These are phyloP conservation scores for Ataeniobius toweri DNA, from an alignment of 2,797 vertebrate species.

Conservation along the genomic window DNA sequence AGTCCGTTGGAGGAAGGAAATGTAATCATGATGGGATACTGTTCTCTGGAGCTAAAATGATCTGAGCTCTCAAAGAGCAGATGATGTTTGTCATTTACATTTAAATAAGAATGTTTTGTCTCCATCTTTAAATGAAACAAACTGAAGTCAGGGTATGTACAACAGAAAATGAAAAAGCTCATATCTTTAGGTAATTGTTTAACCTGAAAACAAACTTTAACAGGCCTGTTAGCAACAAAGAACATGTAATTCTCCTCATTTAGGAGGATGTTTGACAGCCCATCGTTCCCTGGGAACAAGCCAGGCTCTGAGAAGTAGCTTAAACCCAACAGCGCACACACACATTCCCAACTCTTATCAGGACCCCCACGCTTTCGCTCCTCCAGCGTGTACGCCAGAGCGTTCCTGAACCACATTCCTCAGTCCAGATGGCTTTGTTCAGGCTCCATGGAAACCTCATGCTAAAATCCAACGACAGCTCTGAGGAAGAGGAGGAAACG, in stretches of 20 bases:
- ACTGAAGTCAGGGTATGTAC: background rate
- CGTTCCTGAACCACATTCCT: slow-evolving; percentile 75
- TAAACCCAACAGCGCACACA: background rate
- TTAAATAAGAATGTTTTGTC: background rate
- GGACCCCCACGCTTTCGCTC: slow-evolving; percentile 43
- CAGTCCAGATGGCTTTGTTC: slow-evolving; percentile 78
- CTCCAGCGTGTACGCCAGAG: slow-evolving; percentile 41
- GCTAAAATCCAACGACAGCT: slow-evolving; percentile 51
- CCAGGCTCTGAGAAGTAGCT: slow-evolving; percentile 8
- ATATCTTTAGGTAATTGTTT: background rate
- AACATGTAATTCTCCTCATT: background rate
- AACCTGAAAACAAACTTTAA: slow-evolving; percentile 2
- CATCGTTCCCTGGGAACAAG: slow-evolving; percentile 28
- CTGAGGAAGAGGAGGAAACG: slow-evolving; percentile 32
- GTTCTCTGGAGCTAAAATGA: slow-evolving; percentile 1
- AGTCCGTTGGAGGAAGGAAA: background rate
- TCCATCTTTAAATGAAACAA: background rate
- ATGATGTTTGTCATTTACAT: background rate
- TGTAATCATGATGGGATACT: background rate
- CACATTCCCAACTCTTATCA: slow-evolving; percentile 51
- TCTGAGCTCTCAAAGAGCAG: background rate
- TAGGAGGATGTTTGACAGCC: background rate
- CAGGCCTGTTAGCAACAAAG: background rate
- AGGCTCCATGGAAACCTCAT: slow-evolving; percentile 75
- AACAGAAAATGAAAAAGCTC: background rate